These are phyloP conservation scores for Bombus turneri DNA, from an alignment of 1,140 invertebrate genomes.

Conservation along the genomic window DNA sequence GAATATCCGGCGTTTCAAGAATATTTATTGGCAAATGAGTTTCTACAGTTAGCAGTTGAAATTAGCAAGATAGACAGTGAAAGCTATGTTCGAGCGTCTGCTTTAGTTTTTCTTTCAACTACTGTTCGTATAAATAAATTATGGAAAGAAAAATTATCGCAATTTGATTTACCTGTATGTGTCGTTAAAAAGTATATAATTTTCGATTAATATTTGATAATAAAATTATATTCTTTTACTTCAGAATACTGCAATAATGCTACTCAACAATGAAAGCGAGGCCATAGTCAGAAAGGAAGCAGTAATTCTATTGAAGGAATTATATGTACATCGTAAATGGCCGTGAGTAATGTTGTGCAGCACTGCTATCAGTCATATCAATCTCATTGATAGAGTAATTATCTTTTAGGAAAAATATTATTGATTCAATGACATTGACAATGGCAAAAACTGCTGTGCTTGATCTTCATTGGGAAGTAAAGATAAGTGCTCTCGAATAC, in stretches of 20 bases:
- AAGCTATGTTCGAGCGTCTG: conserved; percentile 88
- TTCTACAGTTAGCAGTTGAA: conserved; percentile 85
- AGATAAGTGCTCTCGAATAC: conserved; percentile 86
- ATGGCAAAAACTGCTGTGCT: conserved; percentile 86
- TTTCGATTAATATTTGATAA: background rate
- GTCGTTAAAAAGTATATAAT: conserved; percentile 14
- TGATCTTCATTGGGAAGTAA: conserved; percentile 92
- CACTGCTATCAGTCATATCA: background rate
- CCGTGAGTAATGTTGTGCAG: conserved; percentile 73
- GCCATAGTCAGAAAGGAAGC: conserved; percentile 89
- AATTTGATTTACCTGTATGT: conserved; percentile 85
- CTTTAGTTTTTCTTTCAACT: conserved; percentile 86
- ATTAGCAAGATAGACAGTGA: conserved; percentile 86
- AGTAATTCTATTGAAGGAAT: conserved; percentile 85
- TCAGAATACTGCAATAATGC: conserved; percentile 85
- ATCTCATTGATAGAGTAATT: conserved; percentile 10
- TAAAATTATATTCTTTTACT: conserved; percentile 70
- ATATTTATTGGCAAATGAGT: conserved; percentile 86
- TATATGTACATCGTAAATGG: conserved; percentile 87
- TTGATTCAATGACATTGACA: conserved; percentile 76
- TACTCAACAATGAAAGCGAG: conserved; percentile 87
- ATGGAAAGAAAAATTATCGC: conserved; percentile 86
- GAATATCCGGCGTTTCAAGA: conserved; percentile 91
- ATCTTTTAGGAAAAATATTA: conserved; percentile 69
- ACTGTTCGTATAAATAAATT: conserved; percentile 85